phyloP scores from a whole-genome alignment of 2,888 invertebrate species.

The Lycaena phlaeas region DNA sequence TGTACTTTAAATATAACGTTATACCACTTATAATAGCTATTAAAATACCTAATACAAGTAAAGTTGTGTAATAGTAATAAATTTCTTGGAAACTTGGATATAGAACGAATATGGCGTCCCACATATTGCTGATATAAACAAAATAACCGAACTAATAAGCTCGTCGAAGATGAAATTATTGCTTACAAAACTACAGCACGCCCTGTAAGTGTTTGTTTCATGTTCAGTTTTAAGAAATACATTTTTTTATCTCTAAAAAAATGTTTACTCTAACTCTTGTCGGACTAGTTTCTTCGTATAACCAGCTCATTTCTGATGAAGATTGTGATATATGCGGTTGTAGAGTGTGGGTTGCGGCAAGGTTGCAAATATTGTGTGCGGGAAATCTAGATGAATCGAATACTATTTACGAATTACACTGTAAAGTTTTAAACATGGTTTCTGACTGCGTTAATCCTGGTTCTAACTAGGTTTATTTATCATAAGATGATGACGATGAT shows the following conservation, averaged over 20 bases:
- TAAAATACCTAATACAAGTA: no score
- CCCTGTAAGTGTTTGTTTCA: not conserved
- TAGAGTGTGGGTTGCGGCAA: conserved; percentile 13
- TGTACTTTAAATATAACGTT: no score
- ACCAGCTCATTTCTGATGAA: conserved; percentile 21
- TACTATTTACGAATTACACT: not conserved
- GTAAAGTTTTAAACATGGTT: not conserved
- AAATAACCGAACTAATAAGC: not conserved
- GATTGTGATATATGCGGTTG: conserved; percentile 12
- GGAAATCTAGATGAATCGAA: not conserved
- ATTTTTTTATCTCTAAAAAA: conserved; percentile 19
- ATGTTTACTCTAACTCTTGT: conserved; percentile 22
- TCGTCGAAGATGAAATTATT: not conserved
- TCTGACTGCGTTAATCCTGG: no score
- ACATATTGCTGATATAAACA: not conserved
- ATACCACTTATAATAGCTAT: no score
- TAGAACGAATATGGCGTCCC: not conserved
- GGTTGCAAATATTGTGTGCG: conserved; percentile 10
- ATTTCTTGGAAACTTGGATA: no score
- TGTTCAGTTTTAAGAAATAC: conserved; percentile 21
- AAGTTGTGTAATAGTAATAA: no score
- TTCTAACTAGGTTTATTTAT: no score
- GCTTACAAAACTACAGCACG: not conserved
- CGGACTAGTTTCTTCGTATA: conserved; percentile 24
- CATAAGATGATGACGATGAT: no score